Evolutionary conservation across 2,888 invertebrate species (phyloP).

Genomic region (Emesis furor): DNA sequence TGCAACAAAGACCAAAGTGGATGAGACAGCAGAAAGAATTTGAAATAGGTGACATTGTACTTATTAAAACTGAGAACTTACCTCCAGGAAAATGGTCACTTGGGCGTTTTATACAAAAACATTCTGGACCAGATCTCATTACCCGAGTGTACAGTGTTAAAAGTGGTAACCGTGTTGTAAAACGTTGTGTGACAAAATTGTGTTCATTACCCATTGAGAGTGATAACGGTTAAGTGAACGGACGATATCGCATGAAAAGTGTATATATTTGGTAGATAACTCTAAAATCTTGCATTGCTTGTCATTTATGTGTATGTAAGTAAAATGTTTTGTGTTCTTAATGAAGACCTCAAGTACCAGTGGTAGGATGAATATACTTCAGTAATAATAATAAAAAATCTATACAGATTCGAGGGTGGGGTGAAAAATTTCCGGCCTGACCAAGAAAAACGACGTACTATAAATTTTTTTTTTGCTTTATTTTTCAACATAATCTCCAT

Average conservation of each 20-base stretch:
- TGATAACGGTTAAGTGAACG: neutral
- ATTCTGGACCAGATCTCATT: neutral
- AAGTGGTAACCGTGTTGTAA: neutral
- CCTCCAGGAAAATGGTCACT: conserved; percentile 1
- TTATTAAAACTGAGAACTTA: neutral
- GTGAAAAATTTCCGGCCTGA: neutral
- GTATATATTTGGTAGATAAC: no score
- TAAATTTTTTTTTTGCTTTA: neutral
- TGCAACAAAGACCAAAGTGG: conserved; percentile 14
- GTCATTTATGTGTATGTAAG: no score
- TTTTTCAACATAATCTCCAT: conserved; percentile 3
- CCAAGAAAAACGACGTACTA: neutral
- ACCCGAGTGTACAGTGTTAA: conserved; percentile 2
- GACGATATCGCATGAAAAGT: no score
- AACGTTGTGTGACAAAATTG: conserved; percentile 3
- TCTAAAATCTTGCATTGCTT: no score
- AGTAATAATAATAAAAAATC: no score
- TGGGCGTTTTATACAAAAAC: conserved; percentile 4
- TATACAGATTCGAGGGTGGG: no score
- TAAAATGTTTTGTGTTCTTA: no score
- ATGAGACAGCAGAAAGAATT: conserved; percentile 6
- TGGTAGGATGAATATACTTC: no score
- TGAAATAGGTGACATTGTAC: conserved; percentile 10
- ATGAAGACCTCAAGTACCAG: no score
- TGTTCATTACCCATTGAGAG: neutral